These are phyloP conservation scores for Muscina levida DNA, from an alignment of 2,888 invertebrate genomes.

Conservation along the genomic window DNA sequence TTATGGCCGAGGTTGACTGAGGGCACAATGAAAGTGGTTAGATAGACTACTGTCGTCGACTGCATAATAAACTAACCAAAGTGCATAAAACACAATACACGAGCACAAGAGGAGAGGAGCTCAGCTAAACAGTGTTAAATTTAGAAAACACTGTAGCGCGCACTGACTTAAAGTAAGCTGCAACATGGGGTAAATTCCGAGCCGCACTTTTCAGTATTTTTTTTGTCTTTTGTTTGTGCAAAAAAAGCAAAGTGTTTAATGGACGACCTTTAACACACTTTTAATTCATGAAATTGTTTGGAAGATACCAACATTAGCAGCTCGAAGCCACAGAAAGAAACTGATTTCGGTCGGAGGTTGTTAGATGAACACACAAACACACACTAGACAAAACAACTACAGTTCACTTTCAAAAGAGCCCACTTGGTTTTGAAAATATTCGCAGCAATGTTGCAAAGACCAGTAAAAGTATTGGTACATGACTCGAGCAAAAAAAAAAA, in stretches of 20 bases:
- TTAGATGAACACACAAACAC: too few species aligned
- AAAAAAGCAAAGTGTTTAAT: conserved; percentile 57
- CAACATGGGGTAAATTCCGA: too few species aligned
- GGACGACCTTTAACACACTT: conserved; percentile 61
- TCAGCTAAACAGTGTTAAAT: background rate
- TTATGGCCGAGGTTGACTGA: background rate
- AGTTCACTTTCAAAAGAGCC: conserved; percentile 3
- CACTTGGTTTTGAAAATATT: conserved; percentile 2
- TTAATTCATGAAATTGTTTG: conserved; percentile 62
- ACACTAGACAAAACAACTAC: background rate
- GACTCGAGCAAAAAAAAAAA: too few species aligned
- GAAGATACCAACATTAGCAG: conserved; percentile 48
- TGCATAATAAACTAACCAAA: conserved; percentile 13
- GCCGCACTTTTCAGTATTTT: too few species aligned
- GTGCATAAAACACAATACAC: conserved; percentile 26
- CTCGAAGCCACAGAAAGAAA: conserved; percentile 21
- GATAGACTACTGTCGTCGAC: background rate
- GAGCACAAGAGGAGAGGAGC: background rate
- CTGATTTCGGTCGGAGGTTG: conserved; percentile 19
- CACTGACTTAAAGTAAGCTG: background rate
- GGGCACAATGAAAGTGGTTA: background rate
- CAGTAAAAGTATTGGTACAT: conserved; percentile 27
- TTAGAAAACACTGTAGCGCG: background rate
- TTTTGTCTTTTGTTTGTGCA: conserved; percentile 2
- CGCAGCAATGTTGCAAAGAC: conserved; percentile 16